Conservation (phyloP, 2,888 invertebrate species). For the Ectemnius cavifrons region DNA sequence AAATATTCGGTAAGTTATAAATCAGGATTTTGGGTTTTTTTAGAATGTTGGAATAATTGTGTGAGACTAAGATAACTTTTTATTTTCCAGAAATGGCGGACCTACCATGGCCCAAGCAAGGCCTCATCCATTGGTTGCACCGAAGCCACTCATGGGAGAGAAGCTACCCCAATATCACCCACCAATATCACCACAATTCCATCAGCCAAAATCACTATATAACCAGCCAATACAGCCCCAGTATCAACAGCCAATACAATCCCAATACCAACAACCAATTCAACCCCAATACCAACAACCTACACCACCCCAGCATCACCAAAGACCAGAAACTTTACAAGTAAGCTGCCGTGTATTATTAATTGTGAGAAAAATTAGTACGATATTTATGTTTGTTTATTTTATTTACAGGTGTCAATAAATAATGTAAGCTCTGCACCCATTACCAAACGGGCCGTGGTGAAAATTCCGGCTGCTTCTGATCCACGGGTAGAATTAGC, state of each 20-base stretch:
- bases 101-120: too few species aligned
- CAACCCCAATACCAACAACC: not conserved
- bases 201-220: not conserved
- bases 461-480: not conserved
- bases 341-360: not conserved
- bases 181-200: too few species aligned
- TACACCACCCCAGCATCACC: not conserved
- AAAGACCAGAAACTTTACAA: constrained; percentile 8
- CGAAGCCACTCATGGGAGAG: too few species aligned
- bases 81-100: too few species aligned
- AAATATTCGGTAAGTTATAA: too few species aligned
- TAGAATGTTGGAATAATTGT: too few species aligned
- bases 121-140: too few species aligned
- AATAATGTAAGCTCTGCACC: not conserved
- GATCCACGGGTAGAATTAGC: constrained; percentile 51
- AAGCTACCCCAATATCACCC: too few species aligned
- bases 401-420: constrained; percentile 15
- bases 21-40: too few species aligned
- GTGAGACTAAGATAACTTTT: too few species aligned
- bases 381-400: not conserved
- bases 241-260: not conserved
- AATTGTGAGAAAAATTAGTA: too few species aligned
- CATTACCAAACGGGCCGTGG: too few species aligned
- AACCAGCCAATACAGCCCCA: not conserved
- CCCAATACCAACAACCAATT: not conserved